Conservation (phyloP, 2,797 vertebrate species). For the Aplochiton taeniatus region DNA sequence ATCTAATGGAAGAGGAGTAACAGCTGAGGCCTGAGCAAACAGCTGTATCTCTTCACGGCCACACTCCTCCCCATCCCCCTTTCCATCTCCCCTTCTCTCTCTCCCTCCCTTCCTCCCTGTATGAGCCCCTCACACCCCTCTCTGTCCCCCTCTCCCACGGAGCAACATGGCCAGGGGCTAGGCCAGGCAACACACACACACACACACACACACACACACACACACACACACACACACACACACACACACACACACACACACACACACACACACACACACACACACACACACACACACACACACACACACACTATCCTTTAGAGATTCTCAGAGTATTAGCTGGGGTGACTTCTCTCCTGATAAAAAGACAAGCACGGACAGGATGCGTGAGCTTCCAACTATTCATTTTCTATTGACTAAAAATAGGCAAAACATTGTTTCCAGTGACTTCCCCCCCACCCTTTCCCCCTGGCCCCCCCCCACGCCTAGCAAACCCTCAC, state of each 20-base stretch:
- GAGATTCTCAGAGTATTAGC: conserved; percentile 15
- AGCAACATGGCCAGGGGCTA: conserved; percentile 41
- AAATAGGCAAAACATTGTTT: conserved; percentile 71
- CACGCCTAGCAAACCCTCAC: conserved; percentile 10
- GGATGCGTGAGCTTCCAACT: conserved; percentile 58
- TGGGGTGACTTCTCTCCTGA: conserved; percentile 31
- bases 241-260: conserved; percentile 4
- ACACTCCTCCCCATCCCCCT: conserved; percentile 14
- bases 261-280: conserved; percentile 2
- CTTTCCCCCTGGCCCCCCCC: conserved; percentile 15
- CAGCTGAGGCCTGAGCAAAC: conserved; percentile 76
- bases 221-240: conserved; percentile 23
- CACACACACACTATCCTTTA: conserved; percentile 11
- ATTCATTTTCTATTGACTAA: conserved; percentile 60
- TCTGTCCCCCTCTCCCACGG: conserved; percentile 49
- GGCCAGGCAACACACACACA: not conserved
- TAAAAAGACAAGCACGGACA: conserved; percentile 48
- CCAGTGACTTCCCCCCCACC: conserved; percentile 10
- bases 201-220: conserved; percentile 12
- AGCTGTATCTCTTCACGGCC: conserved; percentile 71
- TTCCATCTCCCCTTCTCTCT: conserved; percentile 7
- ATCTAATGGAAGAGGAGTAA: conserved; percentile 62
- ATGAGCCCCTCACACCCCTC: conserved; percentile 56
- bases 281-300: conserved; percentile 27
- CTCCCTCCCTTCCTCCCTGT: conserved; percentile 40